These are phyloP conservation scores for Imbricaverruca yamaguchii DNA, from an alignment of 2,888 invertebrate species.

Conservation along the genomic window DNA sequence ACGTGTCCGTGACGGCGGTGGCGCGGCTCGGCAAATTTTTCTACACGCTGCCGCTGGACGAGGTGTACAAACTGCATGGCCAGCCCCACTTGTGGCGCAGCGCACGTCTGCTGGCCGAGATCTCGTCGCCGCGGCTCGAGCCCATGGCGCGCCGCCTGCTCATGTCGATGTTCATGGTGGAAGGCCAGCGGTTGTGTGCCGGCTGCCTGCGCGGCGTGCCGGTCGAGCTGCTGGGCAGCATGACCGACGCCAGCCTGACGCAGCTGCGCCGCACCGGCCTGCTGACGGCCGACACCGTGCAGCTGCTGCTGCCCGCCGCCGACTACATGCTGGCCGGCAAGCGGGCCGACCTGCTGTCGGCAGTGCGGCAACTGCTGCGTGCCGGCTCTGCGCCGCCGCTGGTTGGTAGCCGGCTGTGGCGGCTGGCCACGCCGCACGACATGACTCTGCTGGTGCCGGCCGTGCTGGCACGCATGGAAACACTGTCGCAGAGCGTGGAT, in stretches of 20 bases:
- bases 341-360: background rate
- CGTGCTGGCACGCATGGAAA: background rate
- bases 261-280: background rate
- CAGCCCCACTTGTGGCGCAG: background rate
- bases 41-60: slow-evolving; percentile 12
- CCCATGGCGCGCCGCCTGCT: slow-evolving; percentile 5
- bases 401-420: background rate
- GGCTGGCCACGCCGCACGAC: background rate
- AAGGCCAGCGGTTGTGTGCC: background rate
- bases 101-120: background rate
- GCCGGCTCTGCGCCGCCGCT: background rate
- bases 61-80: background rate
- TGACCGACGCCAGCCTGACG: background rate
- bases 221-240: slow-evolving; percentile 2
- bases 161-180: slow-evolving; percentile 6
- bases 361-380: background rate
- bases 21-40: slow-evolving; percentile 6
- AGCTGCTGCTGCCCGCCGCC: background rate
- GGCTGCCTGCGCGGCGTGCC: slow-evolving; percentile 6
- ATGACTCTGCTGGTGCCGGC: background rate
- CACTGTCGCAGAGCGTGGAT: background rate
- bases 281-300: background rate
- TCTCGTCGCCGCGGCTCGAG: slow-evolving; percentile 7
- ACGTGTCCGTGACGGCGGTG: background rate
- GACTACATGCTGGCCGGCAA: slow-evolving; percentile 13